Base-by-base conservation (phyloP, 2,888 invertebrate species). In the Dichetophora obliterata region DNA sequence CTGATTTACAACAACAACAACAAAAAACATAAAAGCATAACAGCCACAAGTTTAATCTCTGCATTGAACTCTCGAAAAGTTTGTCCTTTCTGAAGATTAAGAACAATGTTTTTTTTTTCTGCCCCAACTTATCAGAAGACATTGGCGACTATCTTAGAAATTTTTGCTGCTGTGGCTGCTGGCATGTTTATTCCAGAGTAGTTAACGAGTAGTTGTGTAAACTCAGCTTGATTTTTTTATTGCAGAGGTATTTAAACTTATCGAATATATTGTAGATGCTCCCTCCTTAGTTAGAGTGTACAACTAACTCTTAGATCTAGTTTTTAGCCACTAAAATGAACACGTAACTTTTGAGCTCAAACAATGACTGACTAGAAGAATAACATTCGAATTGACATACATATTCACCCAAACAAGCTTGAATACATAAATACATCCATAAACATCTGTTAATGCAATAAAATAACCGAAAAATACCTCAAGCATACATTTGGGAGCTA, bases 401-500 rank as follows among this genome's bases (percentile, higher is more conserved):
- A 48, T 14, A 31, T 24, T 1, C 48, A 43, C 24, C 27, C 69
- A 22, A 19, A 63, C 37, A 63, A 14, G 5, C 19, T 9, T n/a
- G n/a, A 11, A 63, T 16, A 43, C 43, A 43, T 65, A 66, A 74
- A 74, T 66, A 66, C 74, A 37, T 66, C n/a, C n/a, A n/a, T n/a
- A n/a, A n/a, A 43, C 72, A 72, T 72, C 61, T 61, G 31, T 61
- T 19, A 31, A 54, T 48, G 74, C 43, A 74, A 74, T 74, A 74
- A 74, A 71, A 74, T 37, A 24, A 54, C 24, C 54, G 74, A 66
- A 37, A 54, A 74, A 66, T 22, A 52, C 34, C 66, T 54, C 34
- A 74, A 74, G 65, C 65, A 66, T 65, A 66, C 74, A 54, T 74
- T 66, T 50, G 74, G 74, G 74, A 74, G 54, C 52, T 37, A 65